Evolutionary conservation across 2,888 invertebrate genomes (phyloP), one percentile per base, ranked within the genome.

Genomic region (Microdon myrmicae): DNA sequence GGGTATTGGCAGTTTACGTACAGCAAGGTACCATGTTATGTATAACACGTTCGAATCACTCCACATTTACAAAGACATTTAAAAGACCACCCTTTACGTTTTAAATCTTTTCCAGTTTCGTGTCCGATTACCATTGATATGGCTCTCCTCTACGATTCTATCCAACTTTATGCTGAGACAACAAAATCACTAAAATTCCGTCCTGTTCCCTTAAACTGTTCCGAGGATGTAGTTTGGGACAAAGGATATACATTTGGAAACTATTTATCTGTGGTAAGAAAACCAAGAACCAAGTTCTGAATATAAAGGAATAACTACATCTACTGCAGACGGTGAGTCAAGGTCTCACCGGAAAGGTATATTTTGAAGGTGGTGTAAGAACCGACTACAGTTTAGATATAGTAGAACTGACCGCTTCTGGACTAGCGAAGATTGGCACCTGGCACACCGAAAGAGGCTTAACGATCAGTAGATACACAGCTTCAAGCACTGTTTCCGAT

Each of bases 71-170:
- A n/a, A n/a, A n/a, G n/a, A n/a, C n/a, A n/a, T n/a, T n/a, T n/a
- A n/a, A n/a, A n/a, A n/a, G n/a, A n/a, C n/a, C 4, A 3, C 4
- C 9, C 5, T 43, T 8, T 6, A 9, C 2, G 4, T 8, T 6
- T 6, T 22, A 7, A 10, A 9, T 17, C 10, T 26, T 28, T 44
- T 31, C 9, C 4, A 78, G 78, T 75, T 2, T 72, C 73, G 6
- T 72, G 76, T 9, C 70, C 73, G 0, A 71, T 79, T 26, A 77
- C 75, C 4, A 82, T 90, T 1, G 87, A 90, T 74, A 86, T 91
- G 58, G 94, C 93, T 1, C 82, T 96, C 41, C 84, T 92, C 67
- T 90, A 90, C 72, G 96, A 96, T 77, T 89, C 93, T 0, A 90
- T 95, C 4, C 83, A 85, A 49, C 80, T 95, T 43, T 92, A 94